These are phyloP conservation scores for Drosophila buzzatii DNA, from an alignment of 2,888 invertebrate genomes.

Conservation along the genomic window DNA sequence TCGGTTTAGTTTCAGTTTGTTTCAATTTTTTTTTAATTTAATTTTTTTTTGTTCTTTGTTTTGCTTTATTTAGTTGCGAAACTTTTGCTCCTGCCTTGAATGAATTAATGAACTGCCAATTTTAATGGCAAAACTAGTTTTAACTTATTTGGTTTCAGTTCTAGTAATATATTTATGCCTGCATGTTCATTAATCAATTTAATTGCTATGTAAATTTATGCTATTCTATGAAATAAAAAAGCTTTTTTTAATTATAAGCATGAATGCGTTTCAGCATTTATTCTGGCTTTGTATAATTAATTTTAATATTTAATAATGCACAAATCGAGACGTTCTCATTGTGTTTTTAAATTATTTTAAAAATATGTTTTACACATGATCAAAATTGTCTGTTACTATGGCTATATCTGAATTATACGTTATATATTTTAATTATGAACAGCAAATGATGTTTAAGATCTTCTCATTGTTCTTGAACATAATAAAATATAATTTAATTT, in stretches of 20 bases:
- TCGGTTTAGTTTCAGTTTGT: slow-evolving; percentile 34
- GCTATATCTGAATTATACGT: neutral
- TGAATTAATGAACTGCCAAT: slow-evolving; percentile 70
- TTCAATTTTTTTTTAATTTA: neutral
- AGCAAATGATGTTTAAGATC: neutral
- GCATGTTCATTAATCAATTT: slow-evolving; percentile 52
- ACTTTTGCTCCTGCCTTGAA: slow-evolving; percentile 52
- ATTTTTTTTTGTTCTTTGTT: slow-evolving; percentile 2
- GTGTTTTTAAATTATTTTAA: no score
- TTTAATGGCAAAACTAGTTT: slow-evolving; percentile 33
- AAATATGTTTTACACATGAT: no score
- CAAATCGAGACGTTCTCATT: neutral
- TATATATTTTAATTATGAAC: neutral
- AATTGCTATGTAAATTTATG: slow-evolving; percentile 43
- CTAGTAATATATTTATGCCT: slow-evolving; percentile 9
- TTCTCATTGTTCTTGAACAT: no score
- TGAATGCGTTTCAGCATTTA: slow-evolving; percentile 20
- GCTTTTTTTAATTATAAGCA: neutral
- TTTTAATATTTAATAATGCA: slow-evolving; percentile 20
- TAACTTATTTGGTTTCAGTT: slow-evolving; percentile 7
- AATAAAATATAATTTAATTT: no score
- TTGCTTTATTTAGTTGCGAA: slow-evolving; percentile 32
- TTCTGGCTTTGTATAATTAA: slow-evolving; percentile 54
- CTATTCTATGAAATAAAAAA: slow-evolving; percentile 3
- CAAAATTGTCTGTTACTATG: neutral